phyloP scores from a whole-genome alignment of 2,797 vertebrate genomes.

The Darevskia nairensis region DNA sequence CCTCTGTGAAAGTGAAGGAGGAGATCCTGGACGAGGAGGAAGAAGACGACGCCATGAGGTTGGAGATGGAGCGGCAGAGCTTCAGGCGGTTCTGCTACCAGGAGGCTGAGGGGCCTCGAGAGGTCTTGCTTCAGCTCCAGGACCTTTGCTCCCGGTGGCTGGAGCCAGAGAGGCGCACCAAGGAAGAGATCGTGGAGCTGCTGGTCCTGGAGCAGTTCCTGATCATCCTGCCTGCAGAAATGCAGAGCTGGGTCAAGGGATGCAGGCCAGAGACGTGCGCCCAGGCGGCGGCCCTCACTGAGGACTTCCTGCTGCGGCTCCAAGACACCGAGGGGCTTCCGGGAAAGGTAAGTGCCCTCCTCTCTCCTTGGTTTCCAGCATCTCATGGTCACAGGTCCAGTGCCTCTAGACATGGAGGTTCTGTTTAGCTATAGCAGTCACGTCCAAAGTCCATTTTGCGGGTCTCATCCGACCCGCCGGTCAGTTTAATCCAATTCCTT shows the following conservation, averaged over 20 bases:
- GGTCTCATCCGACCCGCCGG: no score
- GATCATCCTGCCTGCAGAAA: constrained; percentile 60
- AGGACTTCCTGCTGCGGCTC: constrained; percentile 52
- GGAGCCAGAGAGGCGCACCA: constrained; percentile 62
- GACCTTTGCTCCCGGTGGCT: constrained; percentile 68
- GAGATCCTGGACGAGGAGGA: constrained; percentile 1
- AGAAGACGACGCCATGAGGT: constrained; percentile 7
- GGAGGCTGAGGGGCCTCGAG: constrained; percentile 63
- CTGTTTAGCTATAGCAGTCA: no score
- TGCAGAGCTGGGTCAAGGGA: constrained; percentile 66
- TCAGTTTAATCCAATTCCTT: no score
- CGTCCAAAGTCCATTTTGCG: no score
- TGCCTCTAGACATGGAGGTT: no score
- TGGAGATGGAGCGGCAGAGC: constrained; percentile 56
- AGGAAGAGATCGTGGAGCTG: constrained; percentile 70
- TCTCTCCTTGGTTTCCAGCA: no score
- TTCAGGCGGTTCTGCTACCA: constrained; percentile 69
- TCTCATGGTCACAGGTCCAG: no score
- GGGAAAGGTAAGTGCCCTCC: no score
- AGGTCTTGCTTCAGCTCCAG: constrained; percentile 67
- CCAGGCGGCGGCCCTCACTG: constrained; percentile 68
- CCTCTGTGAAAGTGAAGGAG: constrained; percentile 26
- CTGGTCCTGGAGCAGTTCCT: constrained; percentile 72
- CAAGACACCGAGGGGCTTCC: no score
- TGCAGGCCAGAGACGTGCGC: constrained; percentile 67